Conservation (phyloP, 2,113 vertebrate species). For the Lepus americanus region DNA sequence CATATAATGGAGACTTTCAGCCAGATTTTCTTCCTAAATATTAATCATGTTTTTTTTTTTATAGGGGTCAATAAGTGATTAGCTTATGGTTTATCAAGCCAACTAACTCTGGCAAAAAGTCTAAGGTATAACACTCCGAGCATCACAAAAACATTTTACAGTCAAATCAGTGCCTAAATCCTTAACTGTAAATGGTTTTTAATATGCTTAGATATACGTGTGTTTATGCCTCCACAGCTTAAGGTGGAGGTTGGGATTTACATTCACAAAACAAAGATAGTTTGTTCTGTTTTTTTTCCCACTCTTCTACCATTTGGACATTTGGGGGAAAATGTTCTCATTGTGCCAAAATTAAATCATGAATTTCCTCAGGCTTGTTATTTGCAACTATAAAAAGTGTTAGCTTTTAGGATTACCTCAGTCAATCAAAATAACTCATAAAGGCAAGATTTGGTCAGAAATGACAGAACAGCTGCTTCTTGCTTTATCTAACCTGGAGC, state of each 20-base stretch:
- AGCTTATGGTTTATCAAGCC: conserved; percentile 76
- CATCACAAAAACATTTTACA: background rate
- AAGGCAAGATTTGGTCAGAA: background rate
- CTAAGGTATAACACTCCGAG: background rate
- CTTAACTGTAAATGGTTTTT: background rate
- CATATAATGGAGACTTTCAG: conserved; percentile 59
- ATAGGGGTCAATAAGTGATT: conserved; percentile 63
- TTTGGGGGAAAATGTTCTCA: background rate
- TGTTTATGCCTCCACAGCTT: background rate
- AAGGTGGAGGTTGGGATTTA: background rate
- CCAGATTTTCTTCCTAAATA: conserved; percentile 71
- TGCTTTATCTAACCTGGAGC: too few species aligned
- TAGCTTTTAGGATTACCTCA: background rate
- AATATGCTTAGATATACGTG: background rate
- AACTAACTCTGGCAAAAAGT: conserved; percentile 66
- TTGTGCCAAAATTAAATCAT: conserved; percentile 50
- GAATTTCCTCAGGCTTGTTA: background rate
- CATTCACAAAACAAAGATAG: background rate
- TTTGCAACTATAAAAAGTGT: conserved; percentile 7
- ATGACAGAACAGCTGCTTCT: too few species aligned
- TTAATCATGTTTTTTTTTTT: conserved; percentile 80
- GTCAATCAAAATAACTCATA: background rate
- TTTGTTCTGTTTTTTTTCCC: conserved; percentile 27
- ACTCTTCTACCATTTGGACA: background rate
- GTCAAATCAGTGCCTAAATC: background rate